Evolutionary conservation across 2,797 vertebrate genomes (phyloP), one percentile per base, ranked within the genome.

Genomic region (Glossophaga mutica): DNA sequence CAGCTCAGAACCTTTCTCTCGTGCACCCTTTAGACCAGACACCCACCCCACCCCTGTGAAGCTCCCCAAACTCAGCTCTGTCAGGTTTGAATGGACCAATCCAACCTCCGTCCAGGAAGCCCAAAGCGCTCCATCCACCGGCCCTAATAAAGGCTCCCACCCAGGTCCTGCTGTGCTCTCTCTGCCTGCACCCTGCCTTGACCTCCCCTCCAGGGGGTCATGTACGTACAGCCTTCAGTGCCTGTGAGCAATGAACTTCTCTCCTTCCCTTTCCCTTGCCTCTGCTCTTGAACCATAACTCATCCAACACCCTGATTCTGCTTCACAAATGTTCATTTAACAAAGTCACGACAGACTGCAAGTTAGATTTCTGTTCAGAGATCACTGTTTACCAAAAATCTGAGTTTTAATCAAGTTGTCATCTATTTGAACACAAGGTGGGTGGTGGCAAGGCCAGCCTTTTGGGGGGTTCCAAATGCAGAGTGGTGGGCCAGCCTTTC

Each of bases 101-200:
- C 39, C 9, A 2, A 21, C 32, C n/a, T 73, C 6, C n/a, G 55
- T 37, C 46, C 8, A 10, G n/a, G 19, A 52, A 39, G n/a, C 59
- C 62, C 22, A 22, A n/a, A n/a, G 42, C 0, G 1, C 19, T 46
- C 39, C 5, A 21, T 24, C 50, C 6, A 4, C 0, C 0, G 24
- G 59, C 52, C 44, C 18, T 9, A 6, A 46, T 19, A 32, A 65
- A 37, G 44, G 46, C 46, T 5, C 52, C 19, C 7, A 32, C 24
- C 52, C 46, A 2, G 16, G 11, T 15, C 44, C 37, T 34, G 21
- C 19, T 8, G 11, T 2, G 2, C 46, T 15, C 14, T 44, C 42
- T 55, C 65, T 19, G 37, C 15, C 22, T 55, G 74, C 18, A 39
- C 29, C 29, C 74, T 55, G 46, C 46, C 76, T 57, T 26, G 24